phyloP scores from a whole-genome alignment of 2,888 invertebrate species.

The Caenorhabditis sulstoni region DNA sequence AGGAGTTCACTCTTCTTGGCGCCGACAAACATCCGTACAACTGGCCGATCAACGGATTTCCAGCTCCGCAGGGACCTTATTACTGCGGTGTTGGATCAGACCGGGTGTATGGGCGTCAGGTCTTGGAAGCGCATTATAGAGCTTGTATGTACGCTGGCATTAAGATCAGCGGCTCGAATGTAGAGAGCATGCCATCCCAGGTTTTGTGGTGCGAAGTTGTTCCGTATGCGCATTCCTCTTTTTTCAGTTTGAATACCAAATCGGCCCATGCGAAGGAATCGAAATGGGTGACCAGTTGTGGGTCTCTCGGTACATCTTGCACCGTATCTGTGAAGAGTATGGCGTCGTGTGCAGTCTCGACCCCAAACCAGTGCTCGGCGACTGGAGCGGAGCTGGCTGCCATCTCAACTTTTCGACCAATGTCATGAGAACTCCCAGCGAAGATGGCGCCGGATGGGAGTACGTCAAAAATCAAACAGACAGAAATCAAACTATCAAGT shows the following conservation, averaged over 20 bases:
- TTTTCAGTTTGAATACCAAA: constrained; percentile 81
- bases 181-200: constrained; percentile 90
- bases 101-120: constrained; percentile 93
- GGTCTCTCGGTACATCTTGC: constrained; percentile 82
- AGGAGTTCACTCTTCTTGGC: constrained; percentile 83
- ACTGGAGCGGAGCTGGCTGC: constrained; percentile 93
- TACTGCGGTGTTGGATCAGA: constrained; percentile 97
- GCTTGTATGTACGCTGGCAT: constrained; percentile 95
- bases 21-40: constrained; percentile 75
- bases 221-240: too few species aligned
- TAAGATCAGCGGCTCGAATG: constrained; percentile 93
- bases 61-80: constrained; percentile 85
- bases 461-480: constrained; percentile 10
- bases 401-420: constrained; percentile 96
- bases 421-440: constrained; percentile 90
- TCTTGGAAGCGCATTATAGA: constrained; percentile 94
- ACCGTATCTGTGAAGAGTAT: constrained; percentile 82
- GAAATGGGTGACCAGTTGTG: constrained; percentile 82
- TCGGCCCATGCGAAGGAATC: constrained; percentile 83
- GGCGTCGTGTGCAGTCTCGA: constrained; percentile 82
- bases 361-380: constrained; percentile 82
- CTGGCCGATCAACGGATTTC: constrained; percentile 74
- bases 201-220: too few species aligned
- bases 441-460: constrained; percentile 82
- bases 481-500: neutral